These are phyloP conservation scores for Atopsyche davidsoni DNA, from an alignment of 1,140 invertebrate species.

Conservation along the genomic window DNA sequence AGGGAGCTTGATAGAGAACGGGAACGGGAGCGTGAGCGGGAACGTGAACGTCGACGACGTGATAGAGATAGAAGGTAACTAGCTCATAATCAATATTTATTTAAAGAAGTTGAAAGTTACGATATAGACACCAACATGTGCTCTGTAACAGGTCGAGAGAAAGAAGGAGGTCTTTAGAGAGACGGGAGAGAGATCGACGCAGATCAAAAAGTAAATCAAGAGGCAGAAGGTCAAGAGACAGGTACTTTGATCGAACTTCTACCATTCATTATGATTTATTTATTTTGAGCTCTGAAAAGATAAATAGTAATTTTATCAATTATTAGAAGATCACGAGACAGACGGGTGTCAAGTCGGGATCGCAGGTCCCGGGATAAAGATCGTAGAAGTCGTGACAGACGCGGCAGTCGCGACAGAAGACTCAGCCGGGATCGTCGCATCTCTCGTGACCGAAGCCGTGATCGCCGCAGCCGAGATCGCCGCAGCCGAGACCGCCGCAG, in stretches of 20 bases:
- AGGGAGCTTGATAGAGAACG: constrained; percentile 40
- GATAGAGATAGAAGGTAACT: constrained; percentile 35
- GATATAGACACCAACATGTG: neutral
- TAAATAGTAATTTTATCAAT: neutral
- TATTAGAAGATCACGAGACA: constrained; percentile 1
- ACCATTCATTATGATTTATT: neutral
- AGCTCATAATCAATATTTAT: too few relatives aligned
- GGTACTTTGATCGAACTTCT: constrained; percentile 35
- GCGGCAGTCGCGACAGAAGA: constrained; percentile 32
- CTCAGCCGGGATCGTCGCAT: constrained; percentile 29
- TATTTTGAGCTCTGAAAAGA: neutral
- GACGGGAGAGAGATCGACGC: constrained; percentile 45
- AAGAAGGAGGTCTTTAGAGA: constrained; percentile 51
- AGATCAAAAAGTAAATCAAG: constrained; percentile 46
- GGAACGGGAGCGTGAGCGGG: constrained; percentile 42
- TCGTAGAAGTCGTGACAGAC: constrained; percentile 12
- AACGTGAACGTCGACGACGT: constrained; percentile 38
- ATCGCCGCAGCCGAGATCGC: constrained; percentile 30
- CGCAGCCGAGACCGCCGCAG: constrained; percentile 32
- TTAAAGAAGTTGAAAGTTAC: too few relatives aligned
- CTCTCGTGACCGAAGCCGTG: constrained; percentile 32
- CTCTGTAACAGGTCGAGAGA: constrained; percentile 40
- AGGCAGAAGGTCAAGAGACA: constrained; percentile 46
- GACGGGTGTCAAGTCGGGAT: constrained; percentile 29
- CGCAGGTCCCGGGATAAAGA: constrained; percentile 18